Base-by-base conservation (phyloP, 2,797 vertebrate species). In the Mus minutoides region DNA sequence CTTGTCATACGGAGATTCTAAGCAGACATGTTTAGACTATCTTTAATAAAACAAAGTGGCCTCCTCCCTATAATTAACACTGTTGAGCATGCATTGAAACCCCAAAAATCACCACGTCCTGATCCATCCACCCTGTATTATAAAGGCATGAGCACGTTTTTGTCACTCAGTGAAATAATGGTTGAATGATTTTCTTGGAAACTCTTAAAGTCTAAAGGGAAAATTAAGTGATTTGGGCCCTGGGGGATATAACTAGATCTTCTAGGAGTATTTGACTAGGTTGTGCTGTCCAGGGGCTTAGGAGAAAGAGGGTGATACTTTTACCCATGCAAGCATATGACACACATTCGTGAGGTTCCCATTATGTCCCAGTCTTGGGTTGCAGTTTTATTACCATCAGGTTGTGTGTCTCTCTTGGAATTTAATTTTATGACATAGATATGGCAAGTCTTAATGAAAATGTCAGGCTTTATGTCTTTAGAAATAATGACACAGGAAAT, bases 371-470 rank as follows among this genome's bases (percentile, higher is more conserved):
- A 96, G 96, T 96, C 95, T 97, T 97, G 96, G 94, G 54, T 78
- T 97, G 94, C 76, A 92, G 90, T 97, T 98, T 98, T 92, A 96
- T 98, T 97, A 96, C 95, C 97, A 96, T 98, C 96, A 95, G 95
- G 92, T 98, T 98, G 97, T 92, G 90, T 96, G 92, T 93, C 40
- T 79, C 94, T 98, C 91, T 97, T 97, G 96, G 93, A 98, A 97
- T 97, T 98, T 98, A 98, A 98, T 97, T 98, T 98, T 96, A 97
- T 98, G 97, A 96, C 96, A 97, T 85, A 31, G 97, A 98, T 98
- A 98, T 95, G 75, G 95, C 97, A 96, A 96, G 96, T 97, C 96
- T 98, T 98, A 98, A 98, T 98, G 97, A 98, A 98, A 97, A 97
- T 78, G 82, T 86, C 96, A 94, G 96, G 93, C 95, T 91, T 98